These are phyloP conservation scores for Ametastegia equiseti DNA, from an alignment of 2,888 invertebrate species.

Conservation along the genomic window DNA sequence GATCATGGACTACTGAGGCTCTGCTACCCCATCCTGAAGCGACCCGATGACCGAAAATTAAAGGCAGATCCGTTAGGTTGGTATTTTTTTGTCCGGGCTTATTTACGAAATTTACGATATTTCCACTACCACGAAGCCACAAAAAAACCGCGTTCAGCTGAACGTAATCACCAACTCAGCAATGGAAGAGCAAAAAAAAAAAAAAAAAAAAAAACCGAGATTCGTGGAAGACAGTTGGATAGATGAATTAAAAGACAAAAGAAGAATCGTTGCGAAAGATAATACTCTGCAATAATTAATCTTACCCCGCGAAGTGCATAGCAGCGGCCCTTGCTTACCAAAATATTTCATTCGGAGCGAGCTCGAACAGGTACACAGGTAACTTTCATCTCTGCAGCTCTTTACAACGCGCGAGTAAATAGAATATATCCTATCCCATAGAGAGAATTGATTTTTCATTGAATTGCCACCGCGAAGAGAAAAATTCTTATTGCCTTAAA, in stretches of 20 bases:
- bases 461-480: neutral
- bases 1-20: conserved; percentile 23
- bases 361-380: neutral
- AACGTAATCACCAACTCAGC: conserved; percentile 35
- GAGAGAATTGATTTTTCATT: conserved; percentile 1
- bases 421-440: neutral
- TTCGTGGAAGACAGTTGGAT: conserved; percentile 17
- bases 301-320: conserved; percentile 29
- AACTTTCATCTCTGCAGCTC: conserved; percentile 3
- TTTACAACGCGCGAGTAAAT: neutral
- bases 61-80: conserved; percentile 9
- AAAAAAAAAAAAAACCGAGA: no score
- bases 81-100: conserved; percentile 11
- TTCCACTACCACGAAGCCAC: conserved; percentile 27
- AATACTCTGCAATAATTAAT: conserved; percentile 38
- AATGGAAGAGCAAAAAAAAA: neutral
- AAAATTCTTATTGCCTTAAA: neutral
- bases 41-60: conserved; percentile 7
- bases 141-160: conserved; percentile 30
- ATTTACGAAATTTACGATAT: conserved; percentile 39
- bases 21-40: conserved; percentile 11
- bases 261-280: conserved; percentile 31
- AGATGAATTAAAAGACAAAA: conserved; percentile 43
- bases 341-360: neutral
- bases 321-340: neutral